Base-by-base conservation (phyloP, 2,113 vertebrate species). In the Esox niger region DNA sequence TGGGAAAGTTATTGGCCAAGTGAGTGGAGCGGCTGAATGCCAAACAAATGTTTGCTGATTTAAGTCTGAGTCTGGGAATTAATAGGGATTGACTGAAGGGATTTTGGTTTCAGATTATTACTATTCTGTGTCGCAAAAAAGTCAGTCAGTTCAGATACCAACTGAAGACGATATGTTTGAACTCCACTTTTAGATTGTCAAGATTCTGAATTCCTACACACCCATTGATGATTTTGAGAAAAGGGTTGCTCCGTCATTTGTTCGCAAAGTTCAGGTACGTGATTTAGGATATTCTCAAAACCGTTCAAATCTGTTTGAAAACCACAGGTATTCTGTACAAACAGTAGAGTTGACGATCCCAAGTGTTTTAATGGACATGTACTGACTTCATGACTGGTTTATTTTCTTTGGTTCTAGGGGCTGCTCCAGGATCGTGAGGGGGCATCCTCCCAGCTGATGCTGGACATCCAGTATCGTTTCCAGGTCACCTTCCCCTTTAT, bases 161-260 rank as follows among this genome's bases (percentile, higher is more conserved):
- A n/a, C n/a, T n/a, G n/a, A n/a, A n/a, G n/a, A n/a, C n/a, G n/a
- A n/a, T n/a, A n/a, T n/a, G n/a, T n/a, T n/a, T n/a, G n/a, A n/a
- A n/a, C n/a, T 26, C 29, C 57, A 31, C 15, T 8, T 29, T 6
- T 84, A 99, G 96, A 95, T 98, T 84, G 93, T 98, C 58, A 99
- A 99, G 88, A 97, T 98, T 73, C 91, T 99, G 58, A 99, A 98
- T 77, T 97, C 95, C 0, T 99, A 98, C 84, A 99, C 97, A 23
- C 96, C 97, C 0, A 98, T 97, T 56, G 96, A 99, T 56, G 95
- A 97, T 82, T 99, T 98, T 76, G 96, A 99, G 91, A 99, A 98
- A 88, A 91, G 97, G 59, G 95, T 99, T 60, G 66, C 94, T 2
- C 93, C 95, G 0, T 93, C 96, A 0, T 99, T 99, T 56, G 96